Base-by-base conservation (phyloP, 2,113 vertebrate genomes). In the Hipposideros armiger region DNA sequence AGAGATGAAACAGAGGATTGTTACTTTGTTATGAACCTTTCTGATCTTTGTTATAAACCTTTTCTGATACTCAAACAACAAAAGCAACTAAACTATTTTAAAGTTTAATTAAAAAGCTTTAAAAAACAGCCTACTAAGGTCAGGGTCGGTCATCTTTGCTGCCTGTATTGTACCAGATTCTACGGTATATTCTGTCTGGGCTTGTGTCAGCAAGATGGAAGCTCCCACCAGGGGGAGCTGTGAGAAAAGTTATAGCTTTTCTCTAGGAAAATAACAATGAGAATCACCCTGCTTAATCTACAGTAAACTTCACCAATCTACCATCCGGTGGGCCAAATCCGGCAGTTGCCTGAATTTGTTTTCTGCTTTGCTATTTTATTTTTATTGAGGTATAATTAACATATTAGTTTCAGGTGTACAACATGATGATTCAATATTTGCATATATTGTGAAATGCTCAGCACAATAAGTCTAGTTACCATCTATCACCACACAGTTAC, bases 161-260 rank as follows among this genome's bases (percentile, higher is more conserved):
- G 11, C 58, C 8, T 1, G 28, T 5, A 47, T 20, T 19, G 20
- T 17, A 26, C 28, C 67, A 42, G 70, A 78, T 5, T 22, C 62
- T 3, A 50, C 2, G 3, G 6, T 13, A 4, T 28, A 28, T 2
- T 28, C 56, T 22, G 58, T 42, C 28, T 8, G 4, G 26, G 47
- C 32, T 16, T 16, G 47, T n/a, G 60, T 15, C 11, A 4, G 17
- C 28, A 47, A 36, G 58, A 22, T 0, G 24, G 14, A 11, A n/a
- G 47, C 30, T 54, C 8, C 88, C 88, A 80, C 56, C 47, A 91
- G 88, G 45, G 81, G 82, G 88, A 32, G 54, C 73, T 86, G 54
- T 78, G 72, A 64, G 64, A 85, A 91, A 78, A 91, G 0, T 20
- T 52, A 60, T 5, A 15, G 47, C 60, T 76, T 76, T 67, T 54